Base-by-base conservation (phyloP, 2,797 vertebrate species). In the Cichlasoma orientale region DNA sequence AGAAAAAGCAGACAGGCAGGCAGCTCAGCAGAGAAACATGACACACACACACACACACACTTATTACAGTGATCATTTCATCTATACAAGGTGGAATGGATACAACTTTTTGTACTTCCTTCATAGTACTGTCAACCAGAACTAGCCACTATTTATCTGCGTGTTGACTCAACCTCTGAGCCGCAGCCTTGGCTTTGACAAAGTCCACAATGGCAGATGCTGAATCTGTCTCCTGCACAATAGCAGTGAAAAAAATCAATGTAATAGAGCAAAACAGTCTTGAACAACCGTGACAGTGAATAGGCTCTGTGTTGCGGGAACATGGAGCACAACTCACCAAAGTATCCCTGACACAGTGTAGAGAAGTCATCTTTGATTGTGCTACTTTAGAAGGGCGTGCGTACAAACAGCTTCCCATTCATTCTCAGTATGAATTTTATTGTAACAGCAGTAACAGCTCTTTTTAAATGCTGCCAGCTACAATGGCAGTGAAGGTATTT, bases 141-240 rank as follows among this genome's bases (percentile, higher is more conserved):
- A 61, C 70, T 72, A 74, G 63, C 52, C 77, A 83, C 82, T 77
- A 70, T 88, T 89, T 83, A 81, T 79, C 82, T 75, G 77, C 1
- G 8, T 72, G 78, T 77, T 87, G 82, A 82, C 75, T 88, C 71
- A 79, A 80, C 79, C 73, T 75, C 80, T 36, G 16, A 85, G 77
- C 70, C 0, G 6, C 66, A 75, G 80, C 57, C 68, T 79, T 69
- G 33, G 85, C 80, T 91, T 88, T 83, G 79, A 86, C 68, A 81
- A 77, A 75, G 74, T 82, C 73, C 73, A 92, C 86, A 89, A 86
- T 80, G 79, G 75, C 82, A 87, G 82, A 83, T 69, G 79, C 75
- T 57, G 79, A 88, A 83, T 89, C 70, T 70, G 79, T 85, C 78
- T 85, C 61, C 53, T 38, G 70, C 79, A 89, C 81, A 84, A 84